A percentile compares a stretch with the other conserved stretches of the same genome.
Evolutionary conservation across 2,888 invertebrate genomes (phyloP).

Genomic region (Ceratothoa steindachneri): DNA sequence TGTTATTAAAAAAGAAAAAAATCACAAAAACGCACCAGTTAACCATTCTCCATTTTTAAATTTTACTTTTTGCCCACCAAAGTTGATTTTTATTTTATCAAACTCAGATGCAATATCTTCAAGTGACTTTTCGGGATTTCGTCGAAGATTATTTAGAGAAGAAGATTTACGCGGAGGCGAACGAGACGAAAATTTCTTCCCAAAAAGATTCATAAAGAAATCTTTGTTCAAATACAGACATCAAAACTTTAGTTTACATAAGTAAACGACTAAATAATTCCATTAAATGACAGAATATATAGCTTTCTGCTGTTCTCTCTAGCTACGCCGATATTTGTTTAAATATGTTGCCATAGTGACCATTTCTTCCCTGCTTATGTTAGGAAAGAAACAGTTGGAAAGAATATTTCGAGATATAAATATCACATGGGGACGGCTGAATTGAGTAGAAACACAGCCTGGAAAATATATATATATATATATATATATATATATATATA

Average conservation of each 20-base stretch:
- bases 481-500: background rate
- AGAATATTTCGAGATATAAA: too few species aligned
- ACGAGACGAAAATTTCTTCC: slow-evolving; percentile 31
- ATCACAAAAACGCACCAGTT: too few species aligned
- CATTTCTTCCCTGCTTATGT: background rate
- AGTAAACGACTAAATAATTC: too few species aligned
- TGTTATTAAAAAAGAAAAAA: too few species aligned
- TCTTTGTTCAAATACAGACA: background rate
- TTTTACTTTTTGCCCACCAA: slow-evolving; percentile 37
- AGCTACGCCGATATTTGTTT: too few species aligned
- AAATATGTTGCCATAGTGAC: background rate
- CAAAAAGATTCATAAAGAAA: slow-evolving; percentile 42
- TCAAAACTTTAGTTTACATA: too few species aligned
- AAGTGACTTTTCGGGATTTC: slow-evolving; percentile 27
- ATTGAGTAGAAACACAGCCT: too few species aligned
- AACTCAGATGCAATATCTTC: slow-evolving; percentile 31
- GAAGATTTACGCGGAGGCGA: slow-evolving; percentile 32
- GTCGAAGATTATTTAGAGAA: slow-evolving; percentile 36
- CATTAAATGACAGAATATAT: too few species aligned
- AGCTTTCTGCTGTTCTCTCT: too few species aligned
- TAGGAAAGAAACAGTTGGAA: too few species aligned
- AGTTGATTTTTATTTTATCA: slow-evolving; percentile 32
- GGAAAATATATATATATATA: too few species aligned
- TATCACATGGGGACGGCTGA: too few species aligned
- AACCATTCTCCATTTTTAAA: slow-evolving; percentile 45